These are phyloP conservation scores for Lamellibrachia columna DNA, from an alignment of 2,888 invertebrate genomes.

Conservation along the genomic window DNA sequence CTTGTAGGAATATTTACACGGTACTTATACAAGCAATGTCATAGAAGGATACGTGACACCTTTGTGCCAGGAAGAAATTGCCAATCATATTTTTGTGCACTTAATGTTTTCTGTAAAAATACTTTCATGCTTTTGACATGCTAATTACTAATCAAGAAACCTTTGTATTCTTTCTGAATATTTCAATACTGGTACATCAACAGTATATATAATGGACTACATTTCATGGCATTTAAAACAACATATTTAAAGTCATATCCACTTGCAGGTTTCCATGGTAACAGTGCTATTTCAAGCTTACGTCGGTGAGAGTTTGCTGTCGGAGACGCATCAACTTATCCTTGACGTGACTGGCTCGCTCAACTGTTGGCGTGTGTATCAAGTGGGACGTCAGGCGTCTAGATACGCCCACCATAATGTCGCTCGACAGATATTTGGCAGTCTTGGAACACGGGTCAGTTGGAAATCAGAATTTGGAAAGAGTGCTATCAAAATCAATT, in stretches of 20 bases:
- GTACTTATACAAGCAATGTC: too few species aligned
- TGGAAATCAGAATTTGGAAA: too few species aligned
- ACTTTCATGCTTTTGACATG: not conserved
- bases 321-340: conserved; percentile 18
- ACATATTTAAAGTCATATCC: not conserved
- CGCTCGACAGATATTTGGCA: conserved; percentile 74
- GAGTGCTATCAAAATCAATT: not conserved
- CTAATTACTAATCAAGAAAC: too few species aligned
- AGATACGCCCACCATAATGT: conserved; percentile 82
- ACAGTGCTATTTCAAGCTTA: conserved; percentile 82
- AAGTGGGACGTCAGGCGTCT: conserved; percentile 86
- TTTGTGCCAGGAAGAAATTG: too few species aligned
- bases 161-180: too few species aligned
- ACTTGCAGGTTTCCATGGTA: conserved; percentile 75
- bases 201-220: not conserved
- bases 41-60: too few species aligned
- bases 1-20: too few species aligned
- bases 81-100: too few species aligned
- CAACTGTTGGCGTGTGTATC: conserved; percentile 80
- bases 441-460: conserved; percentile 70
- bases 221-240: not conserved
- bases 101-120: not conserved
- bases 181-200: not conserved
- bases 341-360: conserved; percentile 71
- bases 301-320: conserved; percentile 23